Conservation (phyloP, 2,888 invertebrate genomes). For the Leptogaster cylindrica region DNA sequence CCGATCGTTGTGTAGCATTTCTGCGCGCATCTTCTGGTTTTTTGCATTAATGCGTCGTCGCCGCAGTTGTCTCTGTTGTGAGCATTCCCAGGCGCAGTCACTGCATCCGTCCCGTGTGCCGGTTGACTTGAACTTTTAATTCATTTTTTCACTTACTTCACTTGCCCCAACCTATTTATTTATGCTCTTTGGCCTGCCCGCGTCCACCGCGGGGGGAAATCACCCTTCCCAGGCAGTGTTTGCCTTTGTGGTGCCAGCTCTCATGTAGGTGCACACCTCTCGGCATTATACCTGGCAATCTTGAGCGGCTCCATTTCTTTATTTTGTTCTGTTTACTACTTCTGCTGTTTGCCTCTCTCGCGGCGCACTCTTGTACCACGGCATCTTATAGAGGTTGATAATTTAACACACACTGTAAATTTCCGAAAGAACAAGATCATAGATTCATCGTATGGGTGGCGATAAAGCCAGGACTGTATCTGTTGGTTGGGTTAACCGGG, state of each 20-base stretch:
- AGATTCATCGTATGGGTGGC: constrained; percentile 29
- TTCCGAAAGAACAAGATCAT: constrained; percentile 37
- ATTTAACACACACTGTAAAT: constrained; percentile 44
- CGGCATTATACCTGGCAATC: constrained; percentile 22
- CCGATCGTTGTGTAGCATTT: too few species aligned
- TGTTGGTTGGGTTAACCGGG: too few species aligned
- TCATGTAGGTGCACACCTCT: constrained; percentile 42
- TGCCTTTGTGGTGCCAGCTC: constrained; percentile 44
- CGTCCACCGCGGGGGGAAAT: constrained; percentile 10
- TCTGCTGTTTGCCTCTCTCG: constrained; percentile 5
- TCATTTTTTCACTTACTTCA: constrained; percentile 32
- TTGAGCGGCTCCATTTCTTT: constrained; percentile 24
- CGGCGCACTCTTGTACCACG: too few species aligned
- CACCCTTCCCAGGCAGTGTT: constrained; percentile 20
- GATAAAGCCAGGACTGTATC: constrained; percentile 19
- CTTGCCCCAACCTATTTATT: constrained; percentile 22
- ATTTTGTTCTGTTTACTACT: constrained; percentile 30
- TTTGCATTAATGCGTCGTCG: constrained; percentile 16
- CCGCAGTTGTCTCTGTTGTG: constrained; percentile 1
- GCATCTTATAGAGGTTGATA: constrained; percentile 24
- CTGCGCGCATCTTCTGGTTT: constrained; percentile 29
- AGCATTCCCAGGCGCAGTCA: neutral
- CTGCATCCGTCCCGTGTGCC: too few species aligned
- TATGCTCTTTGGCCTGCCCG: constrained; percentile 11
- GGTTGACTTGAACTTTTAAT: constrained; percentile 16